Base-by-base conservation (phyloP, 2,797 vertebrate species). In the Spinus pinus region DNA sequence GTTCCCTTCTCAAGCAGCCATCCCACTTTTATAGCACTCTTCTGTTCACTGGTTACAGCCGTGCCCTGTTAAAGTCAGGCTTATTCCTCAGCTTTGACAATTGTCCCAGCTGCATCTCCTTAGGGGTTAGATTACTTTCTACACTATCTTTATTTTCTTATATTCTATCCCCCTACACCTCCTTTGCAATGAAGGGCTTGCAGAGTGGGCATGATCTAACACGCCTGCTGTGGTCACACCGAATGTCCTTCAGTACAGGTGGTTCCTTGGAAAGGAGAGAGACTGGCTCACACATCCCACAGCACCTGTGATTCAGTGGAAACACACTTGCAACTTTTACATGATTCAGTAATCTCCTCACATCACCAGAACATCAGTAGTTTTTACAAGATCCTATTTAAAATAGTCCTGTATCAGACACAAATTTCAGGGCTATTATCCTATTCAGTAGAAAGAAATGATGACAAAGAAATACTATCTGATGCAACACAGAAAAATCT, bases 391-490 rank as follows among this genome's bases (percentile, higher is more conserved):
- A 25, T 78, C 27, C 56, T 85, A 82, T 60, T 93, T 73, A 85
- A 91, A 93, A 87, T 42, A 80, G 31, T 53, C 61, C 60, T 5
- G 0, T 18, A 57, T 35, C 42, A 72, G 72, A 80, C 69, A 60
- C 54, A 69, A 67, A 83, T 93, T 93, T 85, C 42, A 65, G n/a
- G 42, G 16, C 54, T 65, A 64, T 67, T 92, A 77, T 88, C 41
- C 64, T 78, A 54, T 50, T 78, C 78, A 87, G 41, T 37, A 85
- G 27, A 74, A 82, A 84, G 70, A 74, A 83, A 83, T 2, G 0
- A 64, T 71, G 41, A 71, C 78, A 91, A 90, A 93, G 75, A 94
- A 90, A 84, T 14, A 13, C 39, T 50, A 62, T 82, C 72, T 94
- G 79, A 91, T 64, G 46, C 72, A 78, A 78, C 42, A 81, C n/a